Percentiles rank a stretch among this genome's conserved stretches.
phyloP scores from a whole-genome alignment of 2,113 vertebrate species.

The Caranx melampygus region DNA sequence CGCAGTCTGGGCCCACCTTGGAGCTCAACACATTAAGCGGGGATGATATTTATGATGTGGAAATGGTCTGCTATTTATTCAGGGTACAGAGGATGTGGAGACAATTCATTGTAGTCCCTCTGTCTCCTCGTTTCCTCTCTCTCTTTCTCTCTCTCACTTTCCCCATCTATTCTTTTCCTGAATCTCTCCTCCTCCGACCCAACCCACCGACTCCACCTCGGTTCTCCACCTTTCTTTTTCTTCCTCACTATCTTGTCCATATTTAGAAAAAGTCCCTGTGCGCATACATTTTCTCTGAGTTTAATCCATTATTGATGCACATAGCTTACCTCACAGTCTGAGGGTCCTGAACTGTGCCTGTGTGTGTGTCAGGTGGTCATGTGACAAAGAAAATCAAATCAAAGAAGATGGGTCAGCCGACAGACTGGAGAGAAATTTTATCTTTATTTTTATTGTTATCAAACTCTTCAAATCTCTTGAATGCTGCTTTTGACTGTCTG shows the following conservation, averaged over 20 bases:
- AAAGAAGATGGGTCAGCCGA: background rate
- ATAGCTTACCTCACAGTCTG: background rate
- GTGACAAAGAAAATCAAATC: background rate
- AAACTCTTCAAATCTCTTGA: background rate
- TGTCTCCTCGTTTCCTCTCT: constrained; percentile 5
- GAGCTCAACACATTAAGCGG: constrained; percentile 72
- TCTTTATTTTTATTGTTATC: background rate
- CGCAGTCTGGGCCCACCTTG: constrained; percentile 56
- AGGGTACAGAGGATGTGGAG: constrained; percentile 60
- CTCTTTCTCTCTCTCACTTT: background rate
- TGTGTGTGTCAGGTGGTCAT: background rate
- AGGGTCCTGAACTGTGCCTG: background rate
- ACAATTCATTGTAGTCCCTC: constrained; percentile 66
- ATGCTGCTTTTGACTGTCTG: background rate
- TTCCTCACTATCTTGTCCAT: constrained; percentile 4
- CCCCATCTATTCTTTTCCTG: background rate
- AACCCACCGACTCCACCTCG: background rate
- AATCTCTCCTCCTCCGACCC: constrained; percentile 24
- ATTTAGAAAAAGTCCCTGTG: constrained; percentile 20
- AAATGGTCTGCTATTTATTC: constrained; percentile 81
- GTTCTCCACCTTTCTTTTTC: background rate
- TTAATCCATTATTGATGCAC: constrained; percentile 14
- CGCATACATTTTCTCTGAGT: background rate
- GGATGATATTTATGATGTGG: constrained; percentile 81
- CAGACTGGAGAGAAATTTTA: background rate